phyloP scores from a whole-genome alignment of 2,797 vertebrate genomes.

The Artibeus jamaicensis region DNA sequence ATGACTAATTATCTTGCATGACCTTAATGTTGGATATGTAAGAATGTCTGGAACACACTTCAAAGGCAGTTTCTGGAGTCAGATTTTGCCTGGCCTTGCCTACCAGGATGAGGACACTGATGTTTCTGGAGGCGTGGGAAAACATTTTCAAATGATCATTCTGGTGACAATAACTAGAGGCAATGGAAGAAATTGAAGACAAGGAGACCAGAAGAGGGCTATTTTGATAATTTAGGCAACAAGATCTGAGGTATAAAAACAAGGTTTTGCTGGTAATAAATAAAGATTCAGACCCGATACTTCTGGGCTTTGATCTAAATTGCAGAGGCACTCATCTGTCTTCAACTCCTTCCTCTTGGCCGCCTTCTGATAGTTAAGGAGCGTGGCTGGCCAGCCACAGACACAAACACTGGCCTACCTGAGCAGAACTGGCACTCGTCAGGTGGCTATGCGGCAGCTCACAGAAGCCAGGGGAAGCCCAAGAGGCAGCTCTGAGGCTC shows the following conservation, averaged over 20 bases:
- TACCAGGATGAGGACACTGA: neutral
- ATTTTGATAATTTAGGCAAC: neutral
- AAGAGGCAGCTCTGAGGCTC: neutral
- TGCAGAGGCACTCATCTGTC: neutral
- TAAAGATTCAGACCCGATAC: neutral
- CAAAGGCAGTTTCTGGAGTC: neutral
- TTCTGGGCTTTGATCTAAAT: neutral
- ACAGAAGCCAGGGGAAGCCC: neutral
- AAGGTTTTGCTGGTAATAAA: neutral
- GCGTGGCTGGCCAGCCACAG: neutral
- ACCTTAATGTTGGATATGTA: accelerated
- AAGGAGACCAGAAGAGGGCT: neutral
- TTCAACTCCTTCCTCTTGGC: neutral
- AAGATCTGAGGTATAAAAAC: neutral
- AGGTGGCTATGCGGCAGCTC: neutral
- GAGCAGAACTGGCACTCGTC: neutral
- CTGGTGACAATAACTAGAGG: neutral
- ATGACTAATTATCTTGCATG: no score
- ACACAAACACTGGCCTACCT: neutral
- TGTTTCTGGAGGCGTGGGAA: neutral
- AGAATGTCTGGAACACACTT: neutral
- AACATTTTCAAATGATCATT: neutral
- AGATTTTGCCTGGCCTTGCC: neutral
- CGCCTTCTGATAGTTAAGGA: neutral
- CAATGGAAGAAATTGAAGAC: neutral